A percentile compares a stretch with the other conserved stretches of the same genome.
phyloP scores from a whole-genome alignment of 2,888 invertebrate genomes.

The Erpobdella octoculata region DNA sequence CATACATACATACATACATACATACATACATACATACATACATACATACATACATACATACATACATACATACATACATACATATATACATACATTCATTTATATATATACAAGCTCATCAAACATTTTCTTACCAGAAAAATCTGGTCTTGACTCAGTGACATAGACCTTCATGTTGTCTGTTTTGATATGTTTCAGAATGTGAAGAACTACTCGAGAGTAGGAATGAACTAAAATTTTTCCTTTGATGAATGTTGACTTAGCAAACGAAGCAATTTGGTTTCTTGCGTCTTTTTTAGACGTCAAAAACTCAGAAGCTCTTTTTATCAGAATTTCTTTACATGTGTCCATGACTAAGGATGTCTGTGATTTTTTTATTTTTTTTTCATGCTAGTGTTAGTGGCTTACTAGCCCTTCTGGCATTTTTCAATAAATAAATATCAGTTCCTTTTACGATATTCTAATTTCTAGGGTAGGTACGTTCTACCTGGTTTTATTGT shows the following conservation, averaged over 20 bases:
- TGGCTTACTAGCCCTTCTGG: no score
- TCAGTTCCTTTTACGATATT: no score
- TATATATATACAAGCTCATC: neutral
- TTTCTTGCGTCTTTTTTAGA: conserved; percentile 7
- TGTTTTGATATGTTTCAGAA: conserved; percentile 1
- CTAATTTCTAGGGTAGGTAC: no score
- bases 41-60: no score
- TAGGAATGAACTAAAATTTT: conserved; percentile 22
- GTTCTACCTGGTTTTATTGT: no score
- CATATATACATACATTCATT: no score
- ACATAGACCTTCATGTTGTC: conserved; percentile 19
- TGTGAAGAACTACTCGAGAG: conserved; percentile 17
- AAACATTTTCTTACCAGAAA: conserved; percentile 21
- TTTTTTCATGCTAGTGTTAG: no score
- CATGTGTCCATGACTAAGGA: neutral
- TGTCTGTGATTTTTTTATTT: no score
- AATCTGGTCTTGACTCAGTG: conserved; percentile 23
- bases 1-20: no score
- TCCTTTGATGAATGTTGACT: neutral
- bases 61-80: no score
- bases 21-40: no score
- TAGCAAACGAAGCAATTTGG: neutral
- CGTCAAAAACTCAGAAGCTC: conserved; percentile 13
- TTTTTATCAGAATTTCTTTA: conserved; percentile 14
- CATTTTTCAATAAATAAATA: no score